phyloP scores from a whole-genome alignment of 2,888 invertebrate genomes.

The Opisthograptis luteolata region DNA sequence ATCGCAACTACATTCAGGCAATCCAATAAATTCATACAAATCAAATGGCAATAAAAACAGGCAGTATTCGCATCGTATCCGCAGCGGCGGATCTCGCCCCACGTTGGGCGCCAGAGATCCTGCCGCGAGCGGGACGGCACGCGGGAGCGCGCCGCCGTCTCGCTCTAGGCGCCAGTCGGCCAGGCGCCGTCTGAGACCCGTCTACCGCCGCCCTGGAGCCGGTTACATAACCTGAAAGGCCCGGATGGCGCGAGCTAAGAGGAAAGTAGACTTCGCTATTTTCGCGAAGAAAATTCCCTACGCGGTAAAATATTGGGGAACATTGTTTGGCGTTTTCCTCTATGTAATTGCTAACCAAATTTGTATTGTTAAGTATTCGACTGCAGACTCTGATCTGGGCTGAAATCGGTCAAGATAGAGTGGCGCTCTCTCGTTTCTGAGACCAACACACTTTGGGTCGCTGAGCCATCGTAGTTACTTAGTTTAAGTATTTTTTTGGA shows the following conservation, averaged over 20 bases:
- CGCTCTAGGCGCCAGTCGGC: conserved; percentile 79
- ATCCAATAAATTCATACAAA: conserved; percentile 63
- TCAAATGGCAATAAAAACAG: conserved; percentile 59
- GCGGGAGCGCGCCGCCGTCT: conserved; percentile 39
- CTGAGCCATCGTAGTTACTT: too few species aligned
- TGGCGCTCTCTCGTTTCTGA: too few species aligned
- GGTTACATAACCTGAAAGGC: conserved; percentile 63
- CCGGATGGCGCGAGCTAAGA: conserved; percentile 20
- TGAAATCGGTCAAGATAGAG: too few species aligned
- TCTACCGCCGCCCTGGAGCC: conserved; percentile 71
- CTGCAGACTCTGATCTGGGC: too few species aligned
- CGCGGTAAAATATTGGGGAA: not conserved
- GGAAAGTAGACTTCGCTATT: conserved; percentile 38
- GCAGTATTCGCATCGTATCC: conserved; percentile 31
- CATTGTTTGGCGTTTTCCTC: not conserved
- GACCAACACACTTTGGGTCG: too few species aligned
- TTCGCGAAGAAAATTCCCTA: conserved; percentile 9
- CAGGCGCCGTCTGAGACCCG: conserved; percentile 78
- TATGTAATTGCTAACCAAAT: not conserved
- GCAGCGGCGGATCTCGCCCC: conserved; percentile 41
- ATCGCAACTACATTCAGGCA: conserved; percentile 34
- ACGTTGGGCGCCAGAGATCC: conserved; percentile 62
- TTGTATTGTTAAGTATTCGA: too few species aligned
- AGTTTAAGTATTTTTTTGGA: too few species aligned
- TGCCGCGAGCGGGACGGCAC: conserved; percentile 46